phyloP scores from a whole-genome alignment of 2,888 invertebrate species.

The Orthosia gothica region DNA sequence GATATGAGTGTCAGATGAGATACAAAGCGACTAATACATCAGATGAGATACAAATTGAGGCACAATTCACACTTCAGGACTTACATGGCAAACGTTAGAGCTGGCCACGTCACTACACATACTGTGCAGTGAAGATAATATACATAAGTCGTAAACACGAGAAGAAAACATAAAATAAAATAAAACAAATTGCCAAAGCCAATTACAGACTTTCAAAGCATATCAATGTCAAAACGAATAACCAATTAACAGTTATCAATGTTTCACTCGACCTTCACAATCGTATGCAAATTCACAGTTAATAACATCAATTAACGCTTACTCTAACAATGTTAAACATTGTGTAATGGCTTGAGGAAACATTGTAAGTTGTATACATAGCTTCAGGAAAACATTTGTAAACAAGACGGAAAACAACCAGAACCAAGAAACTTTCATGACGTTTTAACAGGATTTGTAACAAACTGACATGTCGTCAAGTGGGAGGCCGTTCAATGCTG shows the following conservation, averaged over 20 bases:
- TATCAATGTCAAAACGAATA: slow-evolving; percentile 38
- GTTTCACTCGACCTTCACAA: slow-evolving; percentile 45
- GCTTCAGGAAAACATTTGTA: slow-evolving; percentile 35
- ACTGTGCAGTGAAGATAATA: too few relatives aligned
- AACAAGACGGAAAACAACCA: slow-evolving; percentile 14
- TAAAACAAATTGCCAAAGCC: too few relatives aligned
- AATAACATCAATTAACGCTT: slow-evolving; percentile 40
- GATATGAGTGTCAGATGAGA: too few relatives aligned
- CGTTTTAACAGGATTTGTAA: not conserved
- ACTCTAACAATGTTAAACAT: slow-evolving; percentile 36
- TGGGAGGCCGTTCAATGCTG: not conserved
- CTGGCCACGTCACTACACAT: too few relatives aligned
- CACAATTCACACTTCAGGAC: not conserved
- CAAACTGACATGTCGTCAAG: not conserved
- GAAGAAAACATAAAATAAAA: too few relatives aligned
- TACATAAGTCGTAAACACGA: too few relatives aligned
- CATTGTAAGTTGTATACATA: not conserved
- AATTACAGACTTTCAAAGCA: slow-evolving; percentile 24
- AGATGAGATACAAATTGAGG: not conserved
- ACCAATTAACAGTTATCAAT: slow-evolving; percentile 29
- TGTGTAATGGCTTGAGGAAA: slow-evolving; percentile 38
- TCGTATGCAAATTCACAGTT: slow-evolving; percentile 37
- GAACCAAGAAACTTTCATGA: not conserved
- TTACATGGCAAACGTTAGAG: too few relatives aligned
- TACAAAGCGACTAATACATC: not conserved